Base-by-base conservation (phyloP, 1,140 invertebrate genomes). In the Eueides isabella region DNA sequence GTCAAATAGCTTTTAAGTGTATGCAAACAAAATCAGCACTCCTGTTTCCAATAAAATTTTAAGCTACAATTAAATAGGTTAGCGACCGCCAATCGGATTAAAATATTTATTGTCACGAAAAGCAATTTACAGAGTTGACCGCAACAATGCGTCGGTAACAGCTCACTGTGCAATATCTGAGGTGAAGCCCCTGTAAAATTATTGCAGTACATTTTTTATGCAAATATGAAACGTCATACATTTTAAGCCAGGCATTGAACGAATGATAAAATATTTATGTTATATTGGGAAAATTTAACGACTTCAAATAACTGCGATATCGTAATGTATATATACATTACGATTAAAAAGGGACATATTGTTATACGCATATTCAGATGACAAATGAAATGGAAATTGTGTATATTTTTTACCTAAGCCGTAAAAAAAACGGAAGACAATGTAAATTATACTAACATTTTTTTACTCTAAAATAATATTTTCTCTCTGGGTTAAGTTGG, bases 31-130 rank as follows among this genome's bases (percentile, higher is more conserved):
- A 63, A 61, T 70, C 68, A 63, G 68, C 68, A 67, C 74, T 75
- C 55, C 62, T 44, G 41, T 71, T 71, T 67, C 55, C 74, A 67
- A 72, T 72, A 38, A 41, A 76, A 68, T 48, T 72, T 76, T 61
- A 72, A 64, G 38, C 61, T 65, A 71, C 63, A 71, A 71, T 82
- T 81, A 85, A 66, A 86, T 88, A 85, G 84, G 85, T 84, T 48
- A 72, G 62, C 29, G 63, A 72, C 71, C 41, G 29, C 29, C 71
- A 66, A 55, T 72, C 28, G 31, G 44, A 72, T 55, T 72, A 61
- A 72, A 72, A 72, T 66, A 55, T 66, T 66, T 68, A 61, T 61
- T 41, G 63, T 66, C 71, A 72, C 41, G 71, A 61, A 72, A 72
- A 72, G 41, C 71, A 72, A 72, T 72, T 66, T 66, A 66, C 63